These are phyloP conservation scores for Notiomystis cincta DNA, from an alignment of 2,113 vertebrate genomes.

Conservation along the genomic window DNA sequence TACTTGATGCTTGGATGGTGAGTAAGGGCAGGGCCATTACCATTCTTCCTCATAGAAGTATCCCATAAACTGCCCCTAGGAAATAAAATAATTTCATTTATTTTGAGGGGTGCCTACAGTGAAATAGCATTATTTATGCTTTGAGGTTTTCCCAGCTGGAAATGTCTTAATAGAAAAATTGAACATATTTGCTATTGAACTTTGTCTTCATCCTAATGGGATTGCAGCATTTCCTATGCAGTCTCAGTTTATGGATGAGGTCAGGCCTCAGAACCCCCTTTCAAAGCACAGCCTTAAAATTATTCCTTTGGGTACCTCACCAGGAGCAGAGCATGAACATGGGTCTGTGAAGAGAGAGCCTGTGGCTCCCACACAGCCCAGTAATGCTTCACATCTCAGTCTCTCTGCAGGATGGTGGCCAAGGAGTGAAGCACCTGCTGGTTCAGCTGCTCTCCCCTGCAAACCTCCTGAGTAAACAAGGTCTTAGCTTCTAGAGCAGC, in stretches of 20 bases:
- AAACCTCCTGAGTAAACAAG: neutral
- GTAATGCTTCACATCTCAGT: rapidly evolving
- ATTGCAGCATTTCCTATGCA: neutral
- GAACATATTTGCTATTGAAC: neutral
- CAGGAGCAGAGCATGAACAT: neutral
- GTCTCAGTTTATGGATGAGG: rapidly evolving
- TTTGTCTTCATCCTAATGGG: neutral
- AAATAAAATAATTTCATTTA: neutral
- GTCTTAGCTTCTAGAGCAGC: neutral
- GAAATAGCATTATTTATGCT: neutral
- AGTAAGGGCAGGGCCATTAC: neutral
- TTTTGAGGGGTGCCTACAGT: neutral
- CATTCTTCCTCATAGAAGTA: neutral
- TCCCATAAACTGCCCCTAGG: neutral
- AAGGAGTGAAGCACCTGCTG: neutral
- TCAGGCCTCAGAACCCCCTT: neutral
- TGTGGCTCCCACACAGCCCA: rapidly evolving
- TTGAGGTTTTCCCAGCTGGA: neutral
- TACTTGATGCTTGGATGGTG: neutral
- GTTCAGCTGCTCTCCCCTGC: neutral
- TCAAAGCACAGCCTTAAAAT: neutral
- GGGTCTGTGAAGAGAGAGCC: neutral
- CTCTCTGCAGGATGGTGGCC: neutral
- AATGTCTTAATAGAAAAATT: neutral
- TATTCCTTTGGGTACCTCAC: neutral